These are phyloP conservation scores for Sardina pilchardus DNA, from an alignment of 2,113 vertebrate genomes.

Conservation along the genomic window DNA sequence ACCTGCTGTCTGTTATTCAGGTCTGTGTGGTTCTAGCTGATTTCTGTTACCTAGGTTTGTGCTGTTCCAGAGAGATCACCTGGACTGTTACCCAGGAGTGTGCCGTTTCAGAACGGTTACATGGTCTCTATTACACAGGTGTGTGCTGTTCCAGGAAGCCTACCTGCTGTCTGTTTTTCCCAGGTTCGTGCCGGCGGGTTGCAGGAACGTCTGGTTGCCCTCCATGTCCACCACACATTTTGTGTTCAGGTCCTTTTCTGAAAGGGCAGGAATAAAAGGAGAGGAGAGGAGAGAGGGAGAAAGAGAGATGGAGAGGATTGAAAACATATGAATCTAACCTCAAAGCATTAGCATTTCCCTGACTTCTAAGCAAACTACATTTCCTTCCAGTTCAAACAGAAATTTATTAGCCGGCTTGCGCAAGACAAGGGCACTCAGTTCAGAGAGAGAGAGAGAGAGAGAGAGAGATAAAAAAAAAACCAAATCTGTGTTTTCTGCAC, in stretches of 20 bases:
- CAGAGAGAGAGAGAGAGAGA: neutral
- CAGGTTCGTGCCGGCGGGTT: conserved; percentile 72
- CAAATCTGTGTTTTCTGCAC: neutral
- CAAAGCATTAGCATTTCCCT: neutral
- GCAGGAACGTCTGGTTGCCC: conserved; percentile 90
- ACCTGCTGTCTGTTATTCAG: too few species aligned
- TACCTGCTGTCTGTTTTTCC: conserved; percentile 74
- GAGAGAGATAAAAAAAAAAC: too few species aligned
- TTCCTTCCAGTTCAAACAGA: neutral
- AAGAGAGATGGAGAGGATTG: conserved; percentile 30
- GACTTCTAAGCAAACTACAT: neutral
- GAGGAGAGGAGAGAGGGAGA: neutral
- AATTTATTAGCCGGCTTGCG: neutral
- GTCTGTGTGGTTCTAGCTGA: too few species aligned
- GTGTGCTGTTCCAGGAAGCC: conserved; percentile 11
- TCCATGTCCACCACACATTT: conserved; percentile 96
- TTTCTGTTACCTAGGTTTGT: too few species aligned
- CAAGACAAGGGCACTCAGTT: neutral
- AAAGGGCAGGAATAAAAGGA: conserved; percentile 41
- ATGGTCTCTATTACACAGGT: neutral
- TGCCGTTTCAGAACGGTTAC: neutral
- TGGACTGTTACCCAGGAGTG: too few species aligned
- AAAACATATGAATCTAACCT: neutral
- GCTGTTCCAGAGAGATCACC: too few species aligned
- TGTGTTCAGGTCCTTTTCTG: conserved; percentile 96